These are phyloP conservation scores for Neosilurus mollespiculum DNA, from an alignment of 2,797 vertebrate genomes.

Conservation along the genomic window DNA sequence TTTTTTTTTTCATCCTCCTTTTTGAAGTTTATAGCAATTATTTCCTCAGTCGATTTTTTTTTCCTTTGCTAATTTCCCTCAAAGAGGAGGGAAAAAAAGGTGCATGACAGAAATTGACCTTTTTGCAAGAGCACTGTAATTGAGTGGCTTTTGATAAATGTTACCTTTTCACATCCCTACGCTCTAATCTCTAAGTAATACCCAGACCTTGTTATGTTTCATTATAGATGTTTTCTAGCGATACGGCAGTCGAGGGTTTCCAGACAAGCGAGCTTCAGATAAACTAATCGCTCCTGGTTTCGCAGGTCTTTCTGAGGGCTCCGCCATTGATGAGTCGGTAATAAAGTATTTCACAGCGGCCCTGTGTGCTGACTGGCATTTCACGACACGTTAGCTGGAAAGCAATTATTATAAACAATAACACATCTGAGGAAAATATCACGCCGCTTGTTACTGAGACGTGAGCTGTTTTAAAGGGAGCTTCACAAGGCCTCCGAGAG, in stretches of 20 bases:
- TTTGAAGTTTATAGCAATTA: constrained; percentile 21
- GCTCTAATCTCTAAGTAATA: constrained; percentile 58
- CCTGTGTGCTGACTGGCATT: constrained; percentile 51
- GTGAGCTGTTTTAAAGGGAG: constrained; percentile 30
- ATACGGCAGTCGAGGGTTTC: constrained; percentile 42
- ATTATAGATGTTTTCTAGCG: constrained; percentile 51
- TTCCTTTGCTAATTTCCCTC: constrained; percentile 40
- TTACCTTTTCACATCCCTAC: constrained; percentile 57
- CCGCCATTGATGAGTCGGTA: constrained; percentile 55
- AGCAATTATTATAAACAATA: constrained; percentile 52
- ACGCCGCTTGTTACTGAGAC: constrained; percentile 27
- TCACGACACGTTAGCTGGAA: constrained; percentile 49
- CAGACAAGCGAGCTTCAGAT: constrained; percentile 47
- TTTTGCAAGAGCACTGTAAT: constrained; percentile 58
- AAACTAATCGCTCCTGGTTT: constrained; percentile 53
- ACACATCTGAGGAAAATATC: constrained; percentile 44
- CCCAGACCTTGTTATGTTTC: constrained; percentile 55
- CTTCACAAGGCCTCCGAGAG: constrained; percentile 25
- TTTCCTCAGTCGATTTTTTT: not conserved
- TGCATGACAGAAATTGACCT: constrained; percentile 60
- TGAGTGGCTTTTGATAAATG: constrained; percentile 58
- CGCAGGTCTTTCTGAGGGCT: constrained; percentile 41
- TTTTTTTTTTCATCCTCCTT: constrained; percentile 14
- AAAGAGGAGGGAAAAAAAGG: constrained; percentile 30
- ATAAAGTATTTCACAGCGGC: constrained; percentile 57